Percentiles rank a stretch among this genome's conserved stretches.
These are phyloP conservation scores for Hymenopus coronatus DNA, from an alignment of 2,888 invertebrate genomes.

Conservation along the genomic window DNA sequence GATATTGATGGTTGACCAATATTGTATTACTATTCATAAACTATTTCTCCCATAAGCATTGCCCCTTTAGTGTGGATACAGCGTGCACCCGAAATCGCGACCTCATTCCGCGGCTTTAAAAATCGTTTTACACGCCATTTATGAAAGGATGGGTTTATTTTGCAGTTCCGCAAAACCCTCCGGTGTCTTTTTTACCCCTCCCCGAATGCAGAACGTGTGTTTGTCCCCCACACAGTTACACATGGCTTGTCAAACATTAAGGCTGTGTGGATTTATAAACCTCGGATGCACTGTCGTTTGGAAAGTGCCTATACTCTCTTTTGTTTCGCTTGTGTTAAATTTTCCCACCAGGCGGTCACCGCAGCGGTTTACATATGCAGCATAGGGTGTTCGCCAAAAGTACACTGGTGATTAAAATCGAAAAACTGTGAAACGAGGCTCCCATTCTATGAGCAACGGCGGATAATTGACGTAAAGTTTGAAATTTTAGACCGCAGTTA, in stretches of 20 bases:
- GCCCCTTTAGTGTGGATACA: not conserved
- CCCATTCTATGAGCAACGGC: too few species aligned
- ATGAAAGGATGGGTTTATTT: not conserved
- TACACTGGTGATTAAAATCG: not conserved
- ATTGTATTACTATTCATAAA: conserved; percentile 31
- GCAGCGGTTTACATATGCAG: not conserved
- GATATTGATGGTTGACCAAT: conserved; percentile 29
- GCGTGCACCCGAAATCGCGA: not conserved
- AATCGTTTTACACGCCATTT: not conserved
- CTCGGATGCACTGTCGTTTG: not conserved
- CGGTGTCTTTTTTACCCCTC: not conserved
- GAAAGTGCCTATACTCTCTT: not conserved
- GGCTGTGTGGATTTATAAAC: not conserved
- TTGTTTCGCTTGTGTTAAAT: not conserved
- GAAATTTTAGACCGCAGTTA: too few species aligned
- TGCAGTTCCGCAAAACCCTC: not conserved
- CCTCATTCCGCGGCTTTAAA: not conserved
- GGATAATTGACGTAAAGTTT: too few species aligned
- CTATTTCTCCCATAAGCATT: conserved; percentile 17
- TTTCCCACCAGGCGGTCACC: not conserved
- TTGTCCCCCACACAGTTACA: not conserved
- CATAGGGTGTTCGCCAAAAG: not conserved
- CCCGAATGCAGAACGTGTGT: not conserved
- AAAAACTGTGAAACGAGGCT: not conserved
- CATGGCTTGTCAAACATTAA: not conserved